phyloP scores from a whole-genome alignment of 2,888 invertebrate species.

The Tipula confusa region DNA sequence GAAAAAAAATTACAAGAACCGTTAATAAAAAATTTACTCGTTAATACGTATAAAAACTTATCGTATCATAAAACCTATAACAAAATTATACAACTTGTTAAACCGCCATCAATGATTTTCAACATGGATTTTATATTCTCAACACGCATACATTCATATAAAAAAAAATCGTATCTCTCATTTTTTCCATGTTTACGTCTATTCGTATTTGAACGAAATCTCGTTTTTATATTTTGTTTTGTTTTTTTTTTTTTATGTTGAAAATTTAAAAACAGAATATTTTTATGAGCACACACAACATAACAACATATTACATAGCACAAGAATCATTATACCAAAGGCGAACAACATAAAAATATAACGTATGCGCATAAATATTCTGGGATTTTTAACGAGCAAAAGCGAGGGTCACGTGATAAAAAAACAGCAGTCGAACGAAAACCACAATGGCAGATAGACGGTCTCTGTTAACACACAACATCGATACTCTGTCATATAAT shows the following conservation, averaged over 20 bases:
- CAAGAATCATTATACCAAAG: too few species aligned
- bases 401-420: constrained; percentile 31
- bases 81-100: neutral
- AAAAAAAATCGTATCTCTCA: too few species aligned
- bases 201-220: neutral
- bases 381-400: constrained; percentile 30
- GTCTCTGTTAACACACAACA: neutral
- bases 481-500: neutral
- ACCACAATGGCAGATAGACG: constrained; percentile 31
- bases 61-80: neutral
- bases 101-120: constrained; percentile 3
- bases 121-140: neutral
- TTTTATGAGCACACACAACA: neutral
- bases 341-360: neutral
- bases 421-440: constrained; percentile 28
- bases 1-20: too few species aligned
- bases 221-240: neutral
- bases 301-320: neutral
- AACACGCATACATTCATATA: neutral
- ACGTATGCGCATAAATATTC: constrained; percentile 26
- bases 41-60: neutral
- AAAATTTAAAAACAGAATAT: neutral
- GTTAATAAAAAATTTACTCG: neutral
- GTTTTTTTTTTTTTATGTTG: neutral
- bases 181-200: neutral